Base-by-base conservation (phyloP, 2,888 invertebrate genomes). In the Cryptus viduatorius region DNA sequence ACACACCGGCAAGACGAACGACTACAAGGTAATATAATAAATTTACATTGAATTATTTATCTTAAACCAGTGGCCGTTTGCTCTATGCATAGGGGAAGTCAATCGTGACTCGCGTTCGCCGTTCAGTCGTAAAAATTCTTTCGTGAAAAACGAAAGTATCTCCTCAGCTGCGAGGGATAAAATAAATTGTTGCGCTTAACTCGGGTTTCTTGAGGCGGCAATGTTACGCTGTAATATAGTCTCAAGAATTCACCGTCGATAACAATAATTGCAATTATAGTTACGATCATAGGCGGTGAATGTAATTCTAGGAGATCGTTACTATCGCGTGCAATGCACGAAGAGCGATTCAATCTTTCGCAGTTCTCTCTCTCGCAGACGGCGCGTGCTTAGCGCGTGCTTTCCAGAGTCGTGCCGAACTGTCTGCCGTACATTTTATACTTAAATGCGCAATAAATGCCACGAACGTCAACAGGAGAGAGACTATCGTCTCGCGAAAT, bases 11-110 rank as follows among this genome's bases (percentile, higher is more conserved):
- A 87, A 86, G 82, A 64, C 86, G 65, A 88, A 89, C 67, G 92
- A 93, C 83, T 93, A 93, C 86, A 94, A 94, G 93, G 94, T 94
- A 89, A 50, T 84, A 14, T 48, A 64, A 61, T 61, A n/a, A 14
- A 61, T 61, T 12, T 31, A 3, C 61, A 29, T 61, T 61, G 61
- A 61, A 61, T 61, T 31, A 61, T 31, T 12, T 31, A 24, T 14
- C 14, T 31, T 31, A 14, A 1, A 5, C 3, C 4, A 14, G 7
- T 19, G 8, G 4, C 37, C 10, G 24, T 19, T 10, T 1, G 10
- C 19, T 56, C 56, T 56, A 37, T n/a, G 44, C 50, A 4, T 12
- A 50, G 31, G 76, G 76, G 64, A 71, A 72, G 67, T 72, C 61
- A 24, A 72, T 72, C 77, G 64, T 77, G 82, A 82, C 82, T 69